Evolutionary conservation across 2,113 vertebrate species (phyloP).

Genomic region (Martes martes): DNA sequence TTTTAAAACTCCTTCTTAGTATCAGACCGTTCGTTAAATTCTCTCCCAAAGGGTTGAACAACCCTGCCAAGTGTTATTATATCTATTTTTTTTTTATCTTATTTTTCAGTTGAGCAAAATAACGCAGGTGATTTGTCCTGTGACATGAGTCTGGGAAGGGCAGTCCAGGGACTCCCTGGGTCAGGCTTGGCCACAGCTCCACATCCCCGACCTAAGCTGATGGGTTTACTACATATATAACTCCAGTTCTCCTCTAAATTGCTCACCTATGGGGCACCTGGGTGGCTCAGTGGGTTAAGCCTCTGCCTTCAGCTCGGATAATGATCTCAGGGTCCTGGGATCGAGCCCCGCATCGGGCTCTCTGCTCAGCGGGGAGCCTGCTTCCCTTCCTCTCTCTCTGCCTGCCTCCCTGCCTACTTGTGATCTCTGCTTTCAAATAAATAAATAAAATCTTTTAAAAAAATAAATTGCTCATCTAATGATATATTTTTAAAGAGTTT

Average conservation of each 20-base stretch:
- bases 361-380: too few relatives aligned
- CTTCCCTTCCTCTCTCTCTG: too few relatives aligned
- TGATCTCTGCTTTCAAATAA: too few relatives aligned
- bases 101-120: not conserved
- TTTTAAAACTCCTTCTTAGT: not conserved
- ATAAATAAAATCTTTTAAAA: too few relatives aligned
- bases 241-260: not conserved
- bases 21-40: not conserved
- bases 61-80: not conserved
- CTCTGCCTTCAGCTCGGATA: too few relatives aligned
- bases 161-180: not conserved
- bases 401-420: too few relatives aligned
- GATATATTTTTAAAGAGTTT: not conserved
- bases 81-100: not conserved
- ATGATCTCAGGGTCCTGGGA: too few relatives aligned
- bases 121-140: accelerated
- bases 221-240: accelerated
- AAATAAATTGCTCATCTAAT: not conserved
- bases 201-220: accelerated
- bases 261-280: too few relatives aligned
- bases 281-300: too few relatives aligned
- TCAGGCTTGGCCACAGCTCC: accelerated
- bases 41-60: not conserved
- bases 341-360: too few relatives aligned
- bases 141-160: not conserved